Base-by-base conservation (phyloP, 2,888 invertebrate genomes). In the Cryptophagus acutangulus region DNA sequence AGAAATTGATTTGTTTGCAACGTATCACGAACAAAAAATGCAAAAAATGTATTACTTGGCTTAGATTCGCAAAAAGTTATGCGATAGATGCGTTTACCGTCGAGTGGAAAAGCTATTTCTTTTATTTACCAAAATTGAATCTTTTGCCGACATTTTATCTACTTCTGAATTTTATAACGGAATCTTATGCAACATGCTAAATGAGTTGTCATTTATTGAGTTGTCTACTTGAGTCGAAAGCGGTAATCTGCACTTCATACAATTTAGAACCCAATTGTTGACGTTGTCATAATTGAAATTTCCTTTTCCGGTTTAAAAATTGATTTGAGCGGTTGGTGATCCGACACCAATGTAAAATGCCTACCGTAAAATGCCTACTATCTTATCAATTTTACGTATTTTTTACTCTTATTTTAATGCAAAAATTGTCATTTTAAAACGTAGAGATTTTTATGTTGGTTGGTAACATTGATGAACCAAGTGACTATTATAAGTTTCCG, bases 321-420 rank as follows among this genome's bases (percentile, higher is more conserved):
- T 14, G 44, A 24, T 44, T 43, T 33, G 16, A 48, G 33, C 5
- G 45, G 44, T 34, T 46, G 44, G 25, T 51, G 46, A 38, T 45
- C 45, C n/a, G 48, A 41, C 24, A 41, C 9, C 25, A 46, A 35
- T 6, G 17, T 50, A 50, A 66, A 66, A 17, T 51, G 38, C 4
- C 51, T 49, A 3, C 62, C 63, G 25, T 51, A 41, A 35, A 66
- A 49, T 56, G n/a, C n/a, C 63, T 66, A 38, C 64, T 61, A 45
- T 62, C 55, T 45, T 62, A 65, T 28, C 56, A 58, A 17, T 49
- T 52, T 3, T n/a, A n/a, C n/a, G n/a, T n/a, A n/a, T n/a, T n/a
- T n/a, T n/a, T n/a, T n/a, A n/a, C n/a, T n/a, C n/a, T n/a, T n/a
- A n/a, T n/a, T n/a, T n/a, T n/a, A n/a, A n/a, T n/a, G n/a, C n/a